These are phyloP conservation scores for Myiozetetes cayanensis DNA, from an alignment of 2,113 vertebrate genomes.

Conservation along the genomic window DNA sequence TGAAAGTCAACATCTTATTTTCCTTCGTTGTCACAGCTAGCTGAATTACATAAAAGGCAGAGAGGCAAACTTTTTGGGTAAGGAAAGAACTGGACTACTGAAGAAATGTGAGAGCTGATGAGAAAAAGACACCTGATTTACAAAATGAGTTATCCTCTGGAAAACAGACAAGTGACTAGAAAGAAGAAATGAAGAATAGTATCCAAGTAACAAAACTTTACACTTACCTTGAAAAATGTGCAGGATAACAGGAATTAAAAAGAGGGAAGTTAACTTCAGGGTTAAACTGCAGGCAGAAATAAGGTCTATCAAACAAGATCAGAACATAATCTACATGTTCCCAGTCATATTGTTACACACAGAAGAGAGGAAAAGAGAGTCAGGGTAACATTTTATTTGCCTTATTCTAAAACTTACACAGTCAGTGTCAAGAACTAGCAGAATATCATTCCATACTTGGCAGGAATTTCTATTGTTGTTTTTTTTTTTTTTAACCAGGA, in stretches of 20 bases:
- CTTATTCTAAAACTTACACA: background rate
- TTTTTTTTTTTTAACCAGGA: background rate
- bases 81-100: background rate
- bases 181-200: background rate
- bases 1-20: background rate
- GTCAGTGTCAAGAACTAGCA: background rate
- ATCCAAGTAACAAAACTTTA: background rate
- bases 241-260: background rate
- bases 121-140: background rate
- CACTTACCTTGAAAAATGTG: background rate
- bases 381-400: background rate
- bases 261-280: background rate
- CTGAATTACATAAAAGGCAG: background rate
- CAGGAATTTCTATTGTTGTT: fast-evolving
- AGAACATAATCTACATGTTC: background rate
- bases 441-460: background rate
- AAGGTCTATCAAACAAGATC: background rate
- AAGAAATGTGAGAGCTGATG: background rate
- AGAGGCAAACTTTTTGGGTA: background rate
- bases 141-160: background rate
- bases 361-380: background rate
- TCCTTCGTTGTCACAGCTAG: background rate
- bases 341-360: background rate
- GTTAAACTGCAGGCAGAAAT: background rate
- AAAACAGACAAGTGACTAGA: background rate